These are phyloP conservation scores for Odontesthes bonariensis DNA, from an alignment of 2,113 vertebrate species.

Conservation along the genomic window DNA sequence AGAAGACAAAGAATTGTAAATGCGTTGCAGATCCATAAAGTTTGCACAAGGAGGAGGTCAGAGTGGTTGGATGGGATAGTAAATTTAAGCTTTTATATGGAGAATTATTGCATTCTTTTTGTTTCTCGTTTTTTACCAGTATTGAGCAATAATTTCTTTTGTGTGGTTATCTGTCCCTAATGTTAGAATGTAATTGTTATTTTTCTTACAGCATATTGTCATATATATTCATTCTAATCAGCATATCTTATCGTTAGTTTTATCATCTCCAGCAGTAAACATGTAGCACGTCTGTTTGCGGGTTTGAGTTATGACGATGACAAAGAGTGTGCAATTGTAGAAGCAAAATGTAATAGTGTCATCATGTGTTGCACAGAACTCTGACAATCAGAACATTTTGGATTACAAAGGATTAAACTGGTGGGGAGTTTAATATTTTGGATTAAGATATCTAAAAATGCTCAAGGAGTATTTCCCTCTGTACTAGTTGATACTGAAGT, in stretches of 20 bases:
- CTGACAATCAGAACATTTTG: slow-evolving; percentile 12
- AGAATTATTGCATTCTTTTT: too few relatives aligned
- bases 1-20: too few relatives aligned
- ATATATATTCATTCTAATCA: not conserved
- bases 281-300: too few relatives aligned
- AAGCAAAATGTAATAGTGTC: not conserved
- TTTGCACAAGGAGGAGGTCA: too few relatives aligned
- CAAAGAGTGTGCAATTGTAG: not conserved
- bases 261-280: too few relatives aligned
- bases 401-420: slow-evolving; percentile 20
- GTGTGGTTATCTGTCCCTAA: too few relatives aligned
- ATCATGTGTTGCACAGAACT: not conserved
- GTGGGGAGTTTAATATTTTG: not conserved
- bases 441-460: slow-evolving; percentile 1
- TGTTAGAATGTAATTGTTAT: not conserved
- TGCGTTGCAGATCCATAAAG: too few relatives aligned
- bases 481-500: not conserved
- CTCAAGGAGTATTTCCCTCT: slow-evolving; percentile 5
- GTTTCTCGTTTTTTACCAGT: too few relatives aligned
- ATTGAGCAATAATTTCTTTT: too few relatives aligned
- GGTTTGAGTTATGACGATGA: too few relatives aligned
- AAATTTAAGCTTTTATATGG: not conserved
- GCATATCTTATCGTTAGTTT: too few relatives aligned
- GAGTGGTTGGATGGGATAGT: too few relatives aligned
- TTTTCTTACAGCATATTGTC: not conserved